Conservation (phyloP, 2,797 vertebrate genomes). For the Ficedula albicollis region DNA sequence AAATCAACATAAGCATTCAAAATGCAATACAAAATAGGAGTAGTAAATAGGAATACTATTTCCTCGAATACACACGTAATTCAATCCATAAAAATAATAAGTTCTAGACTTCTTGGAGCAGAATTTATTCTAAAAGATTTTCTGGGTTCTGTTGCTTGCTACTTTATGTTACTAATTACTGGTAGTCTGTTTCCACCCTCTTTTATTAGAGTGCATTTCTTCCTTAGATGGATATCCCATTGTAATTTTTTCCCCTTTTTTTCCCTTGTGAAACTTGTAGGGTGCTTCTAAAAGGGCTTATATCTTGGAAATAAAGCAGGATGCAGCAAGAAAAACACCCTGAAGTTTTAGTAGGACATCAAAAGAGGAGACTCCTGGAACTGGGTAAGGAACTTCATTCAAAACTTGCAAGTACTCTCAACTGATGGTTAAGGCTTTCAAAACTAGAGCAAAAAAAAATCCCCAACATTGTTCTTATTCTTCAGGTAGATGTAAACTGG, state of each 20-base stretch:
- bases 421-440: neutral
- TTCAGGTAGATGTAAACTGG: neutral
- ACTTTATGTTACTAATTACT: neutral
- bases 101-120: neutral
- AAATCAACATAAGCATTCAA: neutral
- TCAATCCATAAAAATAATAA: neutral
- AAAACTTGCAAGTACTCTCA: neutral
- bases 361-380: neutral
- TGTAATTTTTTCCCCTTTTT: neutral
- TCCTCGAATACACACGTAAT: neutral
- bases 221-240: neutral
- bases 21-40: neutral
- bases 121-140: neutral
- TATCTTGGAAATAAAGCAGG: neutral
- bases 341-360: neutral
- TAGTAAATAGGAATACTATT: neutral
- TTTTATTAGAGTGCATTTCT: neutral
- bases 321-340: slow-evolving; percentile 22
- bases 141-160: neutral
- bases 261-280: neutral
- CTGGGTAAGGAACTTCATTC: neutral
- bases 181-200: neutral
- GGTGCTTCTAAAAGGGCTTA: neutral
- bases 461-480: neutral
- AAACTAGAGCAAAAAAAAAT: neutral